These are phyloP conservation scores for Drosophila bipectinata DNA, from an alignment of 1,140 invertebrate species.

Conservation along the genomic window DNA sequence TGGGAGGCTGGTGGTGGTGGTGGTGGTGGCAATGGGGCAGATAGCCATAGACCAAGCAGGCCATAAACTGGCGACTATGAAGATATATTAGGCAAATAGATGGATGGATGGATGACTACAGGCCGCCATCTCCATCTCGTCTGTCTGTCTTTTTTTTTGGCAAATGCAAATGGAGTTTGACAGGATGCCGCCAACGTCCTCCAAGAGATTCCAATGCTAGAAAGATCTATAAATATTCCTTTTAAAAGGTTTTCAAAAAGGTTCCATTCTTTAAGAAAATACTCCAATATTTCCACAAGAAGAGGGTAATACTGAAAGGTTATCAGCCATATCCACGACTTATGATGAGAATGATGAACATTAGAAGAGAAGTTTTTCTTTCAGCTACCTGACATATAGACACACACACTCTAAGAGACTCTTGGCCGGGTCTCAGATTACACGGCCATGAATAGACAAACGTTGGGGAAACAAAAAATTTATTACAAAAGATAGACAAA, in stretches of 20 bases:
- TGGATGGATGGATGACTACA: constrained; percentile 58
- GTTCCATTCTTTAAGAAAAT: too few relatives aligned
- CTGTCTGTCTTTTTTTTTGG: constrained; percentile 38
- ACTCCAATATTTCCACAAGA: background rate
- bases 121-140: constrained; percentile 31
- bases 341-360: constrained; percentile 62
- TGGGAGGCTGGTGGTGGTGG: too few relatives aligned
- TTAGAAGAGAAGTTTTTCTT: constrained; percentile 56
- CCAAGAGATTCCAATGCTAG: background rate
- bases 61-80: constrained; percentile 80
- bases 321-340: constrained; percentile 51
- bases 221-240: too few relatives aligned
- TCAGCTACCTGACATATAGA: constrained; percentile 48
- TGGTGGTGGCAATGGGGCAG: background rate
- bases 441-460: constrained; percentile 42
- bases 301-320: constrained; percentile 41
- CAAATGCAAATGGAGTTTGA: constrained; percentile 80
- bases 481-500: constrained; percentile 78
- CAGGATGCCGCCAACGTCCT: constrained; percentile 38
- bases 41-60: constrained; percentile 35
- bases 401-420: background rate
- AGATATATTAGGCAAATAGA: constrained; percentile 82
- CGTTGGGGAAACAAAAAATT: constrained; percentile 36
- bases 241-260: too few relatives aligned
- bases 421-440: constrained; percentile 56